Conservation (phyloP, 2,113 vertebrate species). For the Danionella cerebrum region DNA sequence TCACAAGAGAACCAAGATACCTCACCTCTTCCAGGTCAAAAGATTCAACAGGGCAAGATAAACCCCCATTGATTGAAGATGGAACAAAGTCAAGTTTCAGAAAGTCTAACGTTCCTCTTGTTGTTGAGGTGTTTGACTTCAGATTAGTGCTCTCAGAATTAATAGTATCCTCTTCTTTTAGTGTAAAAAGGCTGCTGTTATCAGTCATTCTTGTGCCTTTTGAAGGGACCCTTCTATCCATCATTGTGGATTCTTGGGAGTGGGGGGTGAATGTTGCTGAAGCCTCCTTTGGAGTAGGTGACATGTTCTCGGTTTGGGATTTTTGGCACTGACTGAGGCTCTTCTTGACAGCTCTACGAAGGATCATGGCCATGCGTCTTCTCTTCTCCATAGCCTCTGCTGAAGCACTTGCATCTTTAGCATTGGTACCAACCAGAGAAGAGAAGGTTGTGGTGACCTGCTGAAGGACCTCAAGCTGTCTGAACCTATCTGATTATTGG, state of each 20-base stretch:
- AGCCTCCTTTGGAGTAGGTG: neutral
- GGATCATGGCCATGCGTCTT: slow-evolving; percentile 43
- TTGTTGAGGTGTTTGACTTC: neutral
- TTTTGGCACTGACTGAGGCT: slow-evolving; percentile 39
- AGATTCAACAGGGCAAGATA: slow-evolving; percentile 34
- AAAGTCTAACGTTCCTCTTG: slow-evolving; percentile 12
- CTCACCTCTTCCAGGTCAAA: slow-evolving; percentile 58
- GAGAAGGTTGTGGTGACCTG: slow-evolving; percentile 62
- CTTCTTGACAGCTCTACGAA: slow-evolving; percentile 55
- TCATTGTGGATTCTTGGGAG: neutral
- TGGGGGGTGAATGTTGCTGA: neutral
- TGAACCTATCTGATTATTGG: slow-evolving; percentile 54
- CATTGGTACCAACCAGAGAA: slow-evolving; percentile 42
- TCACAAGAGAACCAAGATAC: neutral
- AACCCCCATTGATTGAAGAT: slow-evolving; percentile 26
- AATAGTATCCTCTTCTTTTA: slow-evolving; percentile 46
- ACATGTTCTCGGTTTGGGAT: neutral
- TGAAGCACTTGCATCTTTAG: neutral
- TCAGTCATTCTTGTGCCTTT: slow-evolving; percentile 40
- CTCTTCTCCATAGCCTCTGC: slow-evolving; percentile 50
- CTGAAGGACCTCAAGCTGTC: slow-evolving; percentile 63
- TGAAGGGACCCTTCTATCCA: slow-evolving; percentile 19
- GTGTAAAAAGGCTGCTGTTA: slow-evolving; percentile 30
- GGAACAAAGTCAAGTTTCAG: neutral
- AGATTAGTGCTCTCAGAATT: slow-evolving; percentile 1